Evolutionary conservation across 1,140 invertebrate genomes (phyloP).

Genomic region (Metopolophium dirhodum): DNA sequence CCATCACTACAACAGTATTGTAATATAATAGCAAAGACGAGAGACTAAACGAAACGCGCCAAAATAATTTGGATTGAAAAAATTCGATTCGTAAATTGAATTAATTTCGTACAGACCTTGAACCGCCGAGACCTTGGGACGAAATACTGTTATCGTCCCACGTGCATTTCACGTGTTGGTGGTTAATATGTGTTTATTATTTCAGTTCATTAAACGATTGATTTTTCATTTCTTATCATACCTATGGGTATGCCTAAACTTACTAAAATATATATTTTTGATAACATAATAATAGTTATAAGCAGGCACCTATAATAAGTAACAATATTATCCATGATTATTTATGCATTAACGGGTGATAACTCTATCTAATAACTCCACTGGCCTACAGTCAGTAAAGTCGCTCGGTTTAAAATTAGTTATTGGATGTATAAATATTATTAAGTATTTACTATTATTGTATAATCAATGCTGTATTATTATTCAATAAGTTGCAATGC

Average conservation of each 20-base stretch:
- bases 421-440: neutral
- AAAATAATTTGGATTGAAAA: neutral
- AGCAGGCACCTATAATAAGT: neutral
- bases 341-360: neutral
- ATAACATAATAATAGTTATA: neutral
- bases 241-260: neutral
- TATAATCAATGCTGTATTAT: neutral
- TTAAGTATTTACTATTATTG: neutral
- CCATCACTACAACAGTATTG: neutral
- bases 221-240: neutral
- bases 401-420: neutral
- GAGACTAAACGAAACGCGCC: neutral
- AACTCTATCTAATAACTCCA: neutral
- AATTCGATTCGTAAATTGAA: slow-evolving; percentile 5
- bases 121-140: neutral
- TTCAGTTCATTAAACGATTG: neutral
- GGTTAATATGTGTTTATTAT: neutral
- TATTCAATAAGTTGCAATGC: slow-evolving; percentile 9
- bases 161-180: slow-evolving; percentile 1
- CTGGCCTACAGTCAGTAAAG: neutral
- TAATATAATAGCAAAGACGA: neutral
- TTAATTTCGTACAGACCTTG: slow-evolving; percentile 12
- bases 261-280: neutral
- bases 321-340: neutral
- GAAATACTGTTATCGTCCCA: slow-evolving; percentile 27